These are phyloP conservation scores for Chrysolina haemoptera DNA, from an alignment of 2,888 invertebrate species.

Conservation along the genomic window DNA sequence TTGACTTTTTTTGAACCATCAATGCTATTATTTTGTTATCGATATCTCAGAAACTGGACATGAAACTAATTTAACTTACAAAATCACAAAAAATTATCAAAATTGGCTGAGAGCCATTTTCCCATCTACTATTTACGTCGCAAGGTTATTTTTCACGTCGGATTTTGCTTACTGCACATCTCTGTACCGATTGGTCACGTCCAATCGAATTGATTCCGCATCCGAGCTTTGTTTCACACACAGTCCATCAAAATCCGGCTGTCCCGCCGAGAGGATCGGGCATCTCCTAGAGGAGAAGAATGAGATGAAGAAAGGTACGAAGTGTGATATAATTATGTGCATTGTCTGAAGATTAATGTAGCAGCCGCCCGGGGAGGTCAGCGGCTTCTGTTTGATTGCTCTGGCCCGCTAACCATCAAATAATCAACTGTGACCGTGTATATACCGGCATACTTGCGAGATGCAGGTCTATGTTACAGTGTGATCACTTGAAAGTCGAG, in stretches of 20 bases:
- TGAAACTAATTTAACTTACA: no score
- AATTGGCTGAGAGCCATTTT: no score
- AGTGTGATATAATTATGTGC: conserved; percentile 68
- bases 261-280: neutral
- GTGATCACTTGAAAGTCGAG: conserved; percentile 5
- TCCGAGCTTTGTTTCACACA: conserved; percentile 2
- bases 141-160: no score
- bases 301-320: conserved; percentile 61
- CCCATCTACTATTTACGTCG: no score
- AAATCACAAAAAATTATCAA: no score
- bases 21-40: no score
- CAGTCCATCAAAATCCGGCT: neutral
- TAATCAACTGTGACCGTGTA: conserved; percentile 64
- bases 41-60: no score
- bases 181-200: conserved; percentile 5
- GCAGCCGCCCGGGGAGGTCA: conserved; percentile 64
- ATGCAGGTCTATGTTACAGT: conserved; percentile 23
- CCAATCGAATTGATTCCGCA: conserved; percentile 13
- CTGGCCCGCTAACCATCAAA: conserved; percentile 62
- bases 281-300: conserved; percentile 17
- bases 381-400: conserved; percentile 69
- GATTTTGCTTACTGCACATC: neutral
- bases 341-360: conserved; percentile 69
- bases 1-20: no score
- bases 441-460: conserved; percentile 26